Base-by-base conservation (phyloP, 2,113 vertebrate genomes). In the Mugil cephalus region DNA sequence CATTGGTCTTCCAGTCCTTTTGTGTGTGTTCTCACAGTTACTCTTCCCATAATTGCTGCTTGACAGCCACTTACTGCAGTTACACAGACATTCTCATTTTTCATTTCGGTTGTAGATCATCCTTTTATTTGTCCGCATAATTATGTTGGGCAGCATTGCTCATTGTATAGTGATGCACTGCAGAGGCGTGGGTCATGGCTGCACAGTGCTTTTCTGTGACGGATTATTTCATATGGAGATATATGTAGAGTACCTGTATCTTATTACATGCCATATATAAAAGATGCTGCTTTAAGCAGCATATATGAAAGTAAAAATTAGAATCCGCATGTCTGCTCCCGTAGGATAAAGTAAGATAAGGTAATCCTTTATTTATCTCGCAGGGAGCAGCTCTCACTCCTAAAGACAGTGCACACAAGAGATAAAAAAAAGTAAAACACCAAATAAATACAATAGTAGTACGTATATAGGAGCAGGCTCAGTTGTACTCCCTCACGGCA, bases 141-240 rank as follows among this genome's bases (percentile, higher is more conserved):
- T 77, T 43, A 43, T 63, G 43, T 30, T 17, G 63, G 43, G 24
- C 21, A 56, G 8, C 62, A 66, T 50, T 50, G 14, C 36, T 35
- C 51, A 36, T 45, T 21, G 19, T 12, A 38, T 43, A 45, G 6
- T 24, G 39, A 75, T 36, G 17, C 14, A 1, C n/a, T 46, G 45
- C 24, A 36, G 24, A 39, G 21, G 58, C 35, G 30, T 51, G 17
- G 36, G 43, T 63, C 51, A 55, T 15, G 46, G 34, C 39, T 59
- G 35, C 62, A 48, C 10, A 50, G 8, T 19, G 40, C 24, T 13
- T 10, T 19, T 40, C 24, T 17, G n/a, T 56, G 43, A 58, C 24
- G 24, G 24, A n/a, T n/a, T 30, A 30, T 30, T 30, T 30, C 24
- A 30, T 30, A 30, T 30, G 24, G 10, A 51, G 17, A 48, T 14